These are phyloP conservation scores for Platycheirus albimanus DNA, from an alignment of 2,888 invertebrate genomes.

Conservation along the genomic window DNA sequence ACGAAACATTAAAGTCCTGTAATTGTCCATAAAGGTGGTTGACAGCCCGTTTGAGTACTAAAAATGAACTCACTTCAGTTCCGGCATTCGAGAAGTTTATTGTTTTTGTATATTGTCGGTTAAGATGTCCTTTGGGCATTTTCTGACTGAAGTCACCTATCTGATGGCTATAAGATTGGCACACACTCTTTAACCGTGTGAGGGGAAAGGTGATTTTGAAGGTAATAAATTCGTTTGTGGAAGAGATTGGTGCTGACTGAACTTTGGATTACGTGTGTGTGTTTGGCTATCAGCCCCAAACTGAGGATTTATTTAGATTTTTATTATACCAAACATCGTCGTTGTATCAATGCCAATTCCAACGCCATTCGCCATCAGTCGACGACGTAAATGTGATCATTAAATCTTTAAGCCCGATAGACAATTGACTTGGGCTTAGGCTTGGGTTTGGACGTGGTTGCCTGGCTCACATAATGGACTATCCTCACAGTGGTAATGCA, in stretches of 20 bases:
- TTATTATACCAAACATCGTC: slow-evolving; percentile 53
- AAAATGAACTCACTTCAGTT: slow-evolving; percentile 69
- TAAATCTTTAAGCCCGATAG: slow-evolving; percentile 60
- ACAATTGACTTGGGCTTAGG: slow-evolving; percentile 57
- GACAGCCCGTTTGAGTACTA: slow-evolving; percentile 66
- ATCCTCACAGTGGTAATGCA: slow-evolving; percentile 33
- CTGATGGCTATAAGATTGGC: slow-evolving; percentile 11
- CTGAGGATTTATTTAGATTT: slow-evolving; percentile 69
- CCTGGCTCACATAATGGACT: slow-evolving; percentile 1
- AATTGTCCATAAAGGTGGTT: slow-evolving; percentile 74
- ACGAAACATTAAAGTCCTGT: slow-evolving; percentile 63
- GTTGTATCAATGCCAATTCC: slow-evolving; percentile 52
- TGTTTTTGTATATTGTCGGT: slow-evolving; percentile 59
- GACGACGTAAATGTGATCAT: slow-evolving; percentile 55
- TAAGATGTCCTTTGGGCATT: slow-evolving; percentile 74
- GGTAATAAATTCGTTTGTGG: slow-evolving; percentile 49
- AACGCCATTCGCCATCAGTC: slow-evolving; percentile 25
- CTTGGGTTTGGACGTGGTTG: slow-evolving; percentile 26
- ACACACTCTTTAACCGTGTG: neutral
- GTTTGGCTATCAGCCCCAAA: slow-evolving; percentile 1
- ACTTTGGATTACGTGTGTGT: slow-evolving; percentile 39
- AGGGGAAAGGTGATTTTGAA: slow-evolving; percentile 30
- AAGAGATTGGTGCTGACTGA: slow-evolving; percentile 49
- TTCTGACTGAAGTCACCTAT: slow-evolving; percentile 29
- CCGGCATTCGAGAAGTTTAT: slow-evolving; percentile 64